A percentile compares a stretch with the other conserved stretches of the same genome.
These are phyloP conservation scores for Dicrurus megarhynchus DNA, from an alignment of 2,113 vertebrate species.

Conservation along the genomic window DNA sequence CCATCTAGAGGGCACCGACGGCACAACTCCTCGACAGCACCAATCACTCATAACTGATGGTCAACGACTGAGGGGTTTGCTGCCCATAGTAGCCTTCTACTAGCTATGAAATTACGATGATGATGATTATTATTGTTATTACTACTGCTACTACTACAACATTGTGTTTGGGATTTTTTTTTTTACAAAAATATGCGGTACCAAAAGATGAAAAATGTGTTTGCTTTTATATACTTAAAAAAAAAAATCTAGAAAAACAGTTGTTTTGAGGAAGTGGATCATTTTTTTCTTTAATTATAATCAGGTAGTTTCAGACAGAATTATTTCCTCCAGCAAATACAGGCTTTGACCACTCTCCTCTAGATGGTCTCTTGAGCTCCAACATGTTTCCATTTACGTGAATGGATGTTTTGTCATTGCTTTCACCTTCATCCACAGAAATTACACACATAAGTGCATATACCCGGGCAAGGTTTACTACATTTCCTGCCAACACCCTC, in stretches of 20 bases:
- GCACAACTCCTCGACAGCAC: not conserved
- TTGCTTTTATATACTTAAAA: not conserved
- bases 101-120: not conserved
- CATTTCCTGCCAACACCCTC: not conserved
- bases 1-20: constrained; percentile 29
- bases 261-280: not conserved
- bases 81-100: not conserved
- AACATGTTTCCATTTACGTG: not conserved
- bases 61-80: not conserved
- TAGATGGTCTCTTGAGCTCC: not conserved
- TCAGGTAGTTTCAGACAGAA: not conserved
- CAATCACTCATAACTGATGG: not conserved
- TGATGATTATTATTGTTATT: fast-evolving
- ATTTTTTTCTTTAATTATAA: not conserved
- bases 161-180: not conserved
- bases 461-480: not conserved
- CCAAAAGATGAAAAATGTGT: not conserved
- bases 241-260: not conserved
- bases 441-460: not conserved
- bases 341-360: not conserved
- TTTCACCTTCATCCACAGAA: not conserved
- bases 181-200: not conserved
- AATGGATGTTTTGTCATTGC: not conserved
- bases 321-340: not conserved
- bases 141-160: not conserved